These are phyloP conservation scores for Sphaerodactylus townsendi DNA, from an alignment of 2,113 vertebrate species.

Conservation along the genomic window DNA sequence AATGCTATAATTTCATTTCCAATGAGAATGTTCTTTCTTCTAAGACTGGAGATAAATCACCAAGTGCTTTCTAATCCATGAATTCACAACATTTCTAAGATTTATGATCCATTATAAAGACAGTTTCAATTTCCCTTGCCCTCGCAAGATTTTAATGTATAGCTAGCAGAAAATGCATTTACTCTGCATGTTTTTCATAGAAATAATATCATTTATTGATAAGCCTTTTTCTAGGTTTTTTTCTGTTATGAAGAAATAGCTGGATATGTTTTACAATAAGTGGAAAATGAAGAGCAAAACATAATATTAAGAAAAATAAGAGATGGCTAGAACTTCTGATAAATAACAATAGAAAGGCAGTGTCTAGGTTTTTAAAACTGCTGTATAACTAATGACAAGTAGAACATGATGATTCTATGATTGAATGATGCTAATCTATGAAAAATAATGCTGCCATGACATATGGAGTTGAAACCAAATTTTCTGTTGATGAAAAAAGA, in stretches of 20 bases:
- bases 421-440: no score
- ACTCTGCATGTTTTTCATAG: slow-evolving; percentile 50
- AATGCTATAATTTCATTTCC: slow-evolving; percentile 72
- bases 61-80: slow-evolving; percentile 76
- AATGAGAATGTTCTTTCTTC: slow-evolving; percentile 70
- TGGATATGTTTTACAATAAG: slow-evolving; percentile 44
- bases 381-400: not conserved
- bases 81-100: slow-evolving; percentile 77
- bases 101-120: slow-evolving; percentile 76
- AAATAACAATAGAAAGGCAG: slow-evolving; percentile 11
- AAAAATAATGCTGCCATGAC: not conserved
- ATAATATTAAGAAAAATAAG: slow-evolving; percentile 22
- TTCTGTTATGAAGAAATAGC: slow-evolving; percentile 25
- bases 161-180: slow-evolving; percentile 67
- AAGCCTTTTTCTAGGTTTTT: slow-evolving; percentile 39
- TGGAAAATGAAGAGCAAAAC: slow-evolving; percentile 28
- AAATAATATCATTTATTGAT: slow-evolving; percentile 73
- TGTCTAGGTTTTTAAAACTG: not conserved
- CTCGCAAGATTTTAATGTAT: slow-evolving; percentile 67
- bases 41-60: slow-evolving; percentile 73
- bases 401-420: no score
- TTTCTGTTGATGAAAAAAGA: no score
- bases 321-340: slow-evolving; percentile 9
- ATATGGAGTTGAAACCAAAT: not conserved
- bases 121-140: slow-evolving; percentile 72